These are phyloP conservation scores for Lanistes nyassanus DNA, from an alignment of 1,140 invertebrate species.

Conservation along the genomic window DNA sequence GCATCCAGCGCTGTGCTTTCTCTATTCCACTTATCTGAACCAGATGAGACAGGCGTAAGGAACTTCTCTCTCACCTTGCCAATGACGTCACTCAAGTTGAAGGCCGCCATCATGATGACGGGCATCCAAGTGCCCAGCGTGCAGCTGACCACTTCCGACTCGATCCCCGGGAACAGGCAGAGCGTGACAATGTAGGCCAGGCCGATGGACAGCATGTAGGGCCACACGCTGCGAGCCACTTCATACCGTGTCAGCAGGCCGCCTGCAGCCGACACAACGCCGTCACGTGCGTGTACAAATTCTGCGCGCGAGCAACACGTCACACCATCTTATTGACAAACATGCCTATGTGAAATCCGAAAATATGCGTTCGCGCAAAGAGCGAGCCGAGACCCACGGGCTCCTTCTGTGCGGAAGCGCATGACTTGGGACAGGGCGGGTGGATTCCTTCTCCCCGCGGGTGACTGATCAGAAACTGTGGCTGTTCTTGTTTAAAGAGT, in stretches of 20 bases:
- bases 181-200: slow-evolving; percentile 88
- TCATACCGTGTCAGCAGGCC: slow-evolving; percentile 39
- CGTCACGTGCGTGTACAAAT: no score
- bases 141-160: slow-evolving; percentile 87
- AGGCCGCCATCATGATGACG: slow-evolving; percentile 87
- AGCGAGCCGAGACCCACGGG: no score
- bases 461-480: no score
- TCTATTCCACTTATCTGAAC: no score
- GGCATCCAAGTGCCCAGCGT: slow-evolving; percentile 88
- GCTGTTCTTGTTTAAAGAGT: no score
- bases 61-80: slow-evolving; percentile 78
- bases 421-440: no score
- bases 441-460: no score
- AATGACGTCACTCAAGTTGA: slow-evolving; percentile 86
- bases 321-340: background rate
- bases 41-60: no score
- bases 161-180: slow-evolving; percentile 88
- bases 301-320: no score
- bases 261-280: slow-evolving; percentile 26
- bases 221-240: slow-evolving; percentile 80
- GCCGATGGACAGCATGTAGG: slow-evolving; percentile 87
- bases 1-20: no score
- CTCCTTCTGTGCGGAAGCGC: no score
- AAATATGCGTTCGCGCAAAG: no score
- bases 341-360: background rate